Evolutionary conservation across 2,113 vertebrate genomes (phyloP).

Genomic region (Furnarius figulus): DNA sequence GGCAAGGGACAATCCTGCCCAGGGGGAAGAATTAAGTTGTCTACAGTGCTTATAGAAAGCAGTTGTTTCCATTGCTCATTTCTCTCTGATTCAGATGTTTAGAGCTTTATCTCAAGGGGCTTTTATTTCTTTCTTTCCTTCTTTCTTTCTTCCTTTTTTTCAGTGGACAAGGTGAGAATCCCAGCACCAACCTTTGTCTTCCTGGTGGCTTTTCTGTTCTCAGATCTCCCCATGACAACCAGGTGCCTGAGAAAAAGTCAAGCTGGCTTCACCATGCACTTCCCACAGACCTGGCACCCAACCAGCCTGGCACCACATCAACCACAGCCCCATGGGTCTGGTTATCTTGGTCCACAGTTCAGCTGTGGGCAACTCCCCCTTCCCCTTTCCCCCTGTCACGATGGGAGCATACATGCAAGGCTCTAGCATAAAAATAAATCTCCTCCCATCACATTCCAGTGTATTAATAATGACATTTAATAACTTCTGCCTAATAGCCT

Average conservation of each 20-base stretch:
- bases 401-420: background rate
- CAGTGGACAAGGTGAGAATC: background rate
- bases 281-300: background rate
- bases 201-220: background rate
- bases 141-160: background rate
- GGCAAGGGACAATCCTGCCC: background rate
- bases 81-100: background rate
- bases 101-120: background rate
- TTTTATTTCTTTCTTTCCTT: background rate
- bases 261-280: background rate
- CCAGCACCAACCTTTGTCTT: background rate
- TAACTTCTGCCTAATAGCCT: conserved; percentile 42
- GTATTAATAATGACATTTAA: conserved; percentile 63
- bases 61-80: background rate
- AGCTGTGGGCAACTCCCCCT: background rate
- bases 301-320: background rate
- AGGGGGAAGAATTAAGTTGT: background rate
- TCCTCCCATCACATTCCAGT: conserved; percentile 23
- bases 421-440: conserved; percentile 61
- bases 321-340: accelerated
- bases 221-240: background rate
- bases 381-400: background rate
- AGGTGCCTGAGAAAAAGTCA: background rate
- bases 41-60: background rate
- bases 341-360: background rate